phyloP scores from a whole-genome alignment of 2,888 invertebrate species.

The Carabus problematicus region DNA sequence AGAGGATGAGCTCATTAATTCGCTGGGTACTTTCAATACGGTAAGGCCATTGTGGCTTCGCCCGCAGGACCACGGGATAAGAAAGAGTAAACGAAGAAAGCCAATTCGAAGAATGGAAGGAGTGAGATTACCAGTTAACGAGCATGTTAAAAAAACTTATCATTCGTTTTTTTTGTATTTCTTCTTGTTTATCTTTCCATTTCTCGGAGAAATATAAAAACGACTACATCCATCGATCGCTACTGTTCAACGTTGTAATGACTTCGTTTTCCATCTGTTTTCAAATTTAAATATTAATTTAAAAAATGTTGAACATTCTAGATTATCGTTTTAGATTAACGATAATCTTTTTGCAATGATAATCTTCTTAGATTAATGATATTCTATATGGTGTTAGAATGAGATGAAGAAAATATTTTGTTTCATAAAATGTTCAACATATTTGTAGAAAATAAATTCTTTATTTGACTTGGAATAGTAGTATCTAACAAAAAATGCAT shows the following conservation, averaged over 20 bases:
- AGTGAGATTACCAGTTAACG: constrained; percentile 34
- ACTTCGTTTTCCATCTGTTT: neutral
- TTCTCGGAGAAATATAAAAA: constrained; percentile 24
- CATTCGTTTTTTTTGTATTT: constrained; percentile 30
- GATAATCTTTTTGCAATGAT: no score
- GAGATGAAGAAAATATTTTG: neutral
- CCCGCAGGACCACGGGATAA: constrained; percentile 5
- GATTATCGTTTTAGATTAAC: no score
- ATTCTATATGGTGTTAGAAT: neutral
- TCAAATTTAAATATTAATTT: constrained; percentile 2
- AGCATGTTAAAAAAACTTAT: constrained; percentile 37
- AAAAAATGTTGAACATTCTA: neutral
- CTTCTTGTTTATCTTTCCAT: constrained; percentile 35
- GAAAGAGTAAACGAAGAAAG: constrained; percentile 34
- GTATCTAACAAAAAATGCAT: neutral
- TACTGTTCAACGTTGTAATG: neutral
- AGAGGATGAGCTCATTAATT: constrained; percentile 37
- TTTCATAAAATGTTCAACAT: no score
- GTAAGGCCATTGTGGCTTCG: constrained; percentile 27
- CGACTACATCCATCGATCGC: neutral
- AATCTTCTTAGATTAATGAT: neutral
- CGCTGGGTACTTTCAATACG: constrained; percentile 32
- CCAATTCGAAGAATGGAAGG: constrained; percentile 31
- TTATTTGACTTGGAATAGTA: neutral
- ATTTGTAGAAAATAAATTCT: no score